Percentiles rank a stretch among this genome's conserved stretches.
Evolutionary conservation across 2,797 vertebrate genomes (phyloP).

Genomic region (Florisuga fusca): DNA sequence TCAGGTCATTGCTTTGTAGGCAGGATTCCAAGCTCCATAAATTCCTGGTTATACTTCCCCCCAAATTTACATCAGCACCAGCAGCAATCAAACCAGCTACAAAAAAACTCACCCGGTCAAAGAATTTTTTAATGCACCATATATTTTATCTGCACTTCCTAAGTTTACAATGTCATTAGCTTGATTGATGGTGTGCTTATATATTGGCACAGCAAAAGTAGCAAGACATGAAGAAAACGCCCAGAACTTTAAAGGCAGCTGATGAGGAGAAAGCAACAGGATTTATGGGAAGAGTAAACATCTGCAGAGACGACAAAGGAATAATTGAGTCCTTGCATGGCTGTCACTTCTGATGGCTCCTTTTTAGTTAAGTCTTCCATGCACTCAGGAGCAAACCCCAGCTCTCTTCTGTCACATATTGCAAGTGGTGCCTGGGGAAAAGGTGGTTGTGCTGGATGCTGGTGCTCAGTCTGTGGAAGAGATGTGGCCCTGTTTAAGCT

Average conservation of each 20-base stretch:
- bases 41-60: conserved; percentile 64
- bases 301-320: conserved; percentile 76
- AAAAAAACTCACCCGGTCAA: conserved; percentile 77
- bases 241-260: conserved; percentile 67
- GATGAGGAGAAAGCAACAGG: conserved; percentile 67
- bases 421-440: neutral
- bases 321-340: conserved; percentile 76
- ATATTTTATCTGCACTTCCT: conserved; percentile 80
- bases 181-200: conserved; percentile 82
- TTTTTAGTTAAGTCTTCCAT: conserved; percentile 9
- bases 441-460: neutral
- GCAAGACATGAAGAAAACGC: conserved; percentile 79
- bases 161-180: conserved; percentile 85
- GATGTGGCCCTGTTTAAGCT: neutral
- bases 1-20: conserved; percentile 60
- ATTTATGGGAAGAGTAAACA: conserved; percentile 81
- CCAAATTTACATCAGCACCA: conserved; percentile 77
- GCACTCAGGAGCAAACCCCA: neutral
- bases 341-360: conserved; percentile 13
- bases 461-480: neutral
- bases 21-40: conserved; percentile 66
- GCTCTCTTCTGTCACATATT: neutral
- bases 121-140: conserved; percentile 76
- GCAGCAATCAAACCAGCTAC: conserved; percentile 67
- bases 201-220: conserved; percentile 77